Conservation (phyloP, 1,140 invertebrate genomes). For the Calephelis virginiensis region DNA sequence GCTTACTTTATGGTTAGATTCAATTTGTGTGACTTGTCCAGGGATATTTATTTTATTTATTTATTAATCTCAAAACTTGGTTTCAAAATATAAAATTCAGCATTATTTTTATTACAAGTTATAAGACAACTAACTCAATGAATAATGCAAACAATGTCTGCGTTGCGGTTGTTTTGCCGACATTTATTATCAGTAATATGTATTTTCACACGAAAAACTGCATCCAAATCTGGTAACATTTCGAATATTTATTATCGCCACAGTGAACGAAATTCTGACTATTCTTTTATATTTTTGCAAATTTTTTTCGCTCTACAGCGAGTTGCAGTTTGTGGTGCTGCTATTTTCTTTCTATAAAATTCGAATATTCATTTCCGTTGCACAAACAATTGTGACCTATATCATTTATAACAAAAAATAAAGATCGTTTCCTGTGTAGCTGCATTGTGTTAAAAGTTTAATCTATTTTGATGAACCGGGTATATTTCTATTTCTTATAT, state of each 20-base stretch:
- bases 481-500: no score
- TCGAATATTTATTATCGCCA: constrained; percentile 12
- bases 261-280: constrained; percentile 9
- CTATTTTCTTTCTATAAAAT: constrained; percentile 13
- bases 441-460: constrained; percentile 1
- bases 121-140: no score
- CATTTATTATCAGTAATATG: constrained; percentile 11
- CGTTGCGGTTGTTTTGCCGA: constrained; percentile 5
- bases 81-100: no score
- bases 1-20: no score
- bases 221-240: neutral
- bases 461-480: neutral
- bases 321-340: neutral
- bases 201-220: constrained; percentile 7
- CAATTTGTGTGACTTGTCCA: no score
- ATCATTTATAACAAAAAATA: constrained; percentile 9
- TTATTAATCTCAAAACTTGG: no score
- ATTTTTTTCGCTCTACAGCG: constrained; percentile 1
- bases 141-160: neutral
- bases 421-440: neutral
- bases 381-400: constrained; percentile 11
- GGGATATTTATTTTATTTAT: no score
- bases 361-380: constrained; percentile 1
- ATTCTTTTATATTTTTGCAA: constrained; percentile 8
- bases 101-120: no score